Percentiles rank a stretch among this genome's conserved stretches.
Conservation (phyloP, 1,140 invertebrate genomes). For the Littorina saxatilis region DNA sequence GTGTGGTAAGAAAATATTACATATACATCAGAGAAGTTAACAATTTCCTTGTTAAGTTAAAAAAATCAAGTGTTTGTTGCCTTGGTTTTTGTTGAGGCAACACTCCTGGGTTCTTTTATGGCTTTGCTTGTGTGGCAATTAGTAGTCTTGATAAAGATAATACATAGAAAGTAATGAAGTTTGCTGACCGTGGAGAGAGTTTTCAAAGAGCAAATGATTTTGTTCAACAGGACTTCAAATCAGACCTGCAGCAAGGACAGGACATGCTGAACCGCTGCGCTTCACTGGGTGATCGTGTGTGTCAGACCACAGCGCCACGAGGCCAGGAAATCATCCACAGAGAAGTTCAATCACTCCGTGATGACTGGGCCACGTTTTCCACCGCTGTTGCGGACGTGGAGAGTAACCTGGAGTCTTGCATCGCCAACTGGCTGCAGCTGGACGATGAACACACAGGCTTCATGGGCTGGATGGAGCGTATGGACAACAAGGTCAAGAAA, state of each 20-base stretch:
- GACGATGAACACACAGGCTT: slow-evolving; percentile 89
- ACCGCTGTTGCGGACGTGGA: slow-evolving; percentile 78
- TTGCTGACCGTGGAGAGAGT: too few species aligned
- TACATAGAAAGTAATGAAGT: too few species aligned
- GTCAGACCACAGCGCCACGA: slow-evolving; percentile 60
- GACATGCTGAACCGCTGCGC: slow-evolving; percentile 66
- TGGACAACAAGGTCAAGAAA: slow-evolving; percentile 90
- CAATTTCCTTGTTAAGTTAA: too few species aligned
- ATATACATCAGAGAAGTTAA: too few species aligned
- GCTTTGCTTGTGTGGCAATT: too few species aligned
- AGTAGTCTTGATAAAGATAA: too few species aligned
- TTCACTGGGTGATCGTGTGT: slow-evolving; percentile 61
- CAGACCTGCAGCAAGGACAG: slow-evolving; percentile 62
- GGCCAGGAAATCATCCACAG: slow-evolving; percentile 67
- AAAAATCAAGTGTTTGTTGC: too few species aligned
- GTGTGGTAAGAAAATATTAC: too few species aligned
- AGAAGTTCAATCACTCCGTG: slow-evolving; percentile 66
- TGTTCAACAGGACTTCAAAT: slow-evolving; percentile 62
- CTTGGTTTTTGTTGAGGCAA: too few species aligned
- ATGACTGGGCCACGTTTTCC: slow-evolving; percentile 69
- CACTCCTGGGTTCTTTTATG: too few species aligned
- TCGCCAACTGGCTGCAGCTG: slow-evolving; percentile 96
- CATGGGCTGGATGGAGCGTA: slow-evolving; percentile 75
- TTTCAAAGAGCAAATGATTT: too few species aligned
- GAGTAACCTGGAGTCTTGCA: slow-evolving; percentile 88